These are phyloP conservation scores for Cydia splendana DNA, from an alignment of 1,140 invertebrate genomes.

Conservation along the genomic window DNA sequence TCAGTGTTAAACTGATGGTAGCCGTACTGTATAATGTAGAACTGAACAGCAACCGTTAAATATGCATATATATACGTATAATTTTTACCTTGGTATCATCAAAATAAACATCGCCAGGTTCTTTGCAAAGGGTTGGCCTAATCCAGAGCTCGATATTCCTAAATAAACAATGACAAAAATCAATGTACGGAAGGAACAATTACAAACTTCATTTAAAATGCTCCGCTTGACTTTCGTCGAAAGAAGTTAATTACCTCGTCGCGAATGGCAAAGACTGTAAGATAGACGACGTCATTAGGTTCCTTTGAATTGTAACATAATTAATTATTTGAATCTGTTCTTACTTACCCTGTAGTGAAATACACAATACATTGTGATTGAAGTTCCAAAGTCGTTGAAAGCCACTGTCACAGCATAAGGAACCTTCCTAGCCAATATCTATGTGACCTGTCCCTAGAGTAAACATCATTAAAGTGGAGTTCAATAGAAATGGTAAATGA, in stretches of 20 bases:
- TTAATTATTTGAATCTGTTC: conserved; percentile 48
- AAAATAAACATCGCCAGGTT: neutral
- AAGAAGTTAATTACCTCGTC: conserved; percentile 66
- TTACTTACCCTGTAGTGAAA: neutral
- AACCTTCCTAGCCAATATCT: too few species aligned
- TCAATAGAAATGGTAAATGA: too few species aligned
- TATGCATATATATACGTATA: too few species aligned
- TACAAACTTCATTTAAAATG: conserved; percentile 59
- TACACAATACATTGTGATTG: too few species aligned
- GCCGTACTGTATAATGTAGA: too few species aligned
- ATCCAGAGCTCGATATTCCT: conserved; percentile 12
- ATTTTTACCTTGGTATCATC: too few species aligned
- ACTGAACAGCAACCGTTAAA: too few species aligned
- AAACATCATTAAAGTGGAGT: too few species aligned
- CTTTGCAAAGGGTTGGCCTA: neutral
- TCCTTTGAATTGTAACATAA: conserved; percentile 62
- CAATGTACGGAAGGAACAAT: conserved; percentile 38
- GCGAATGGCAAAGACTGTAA: conserved; percentile 52
- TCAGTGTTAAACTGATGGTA: too few species aligned
- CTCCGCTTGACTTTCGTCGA: conserved; percentile 49
- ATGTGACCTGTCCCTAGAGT: too few species aligned
- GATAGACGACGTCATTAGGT: conserved; percentile 50
- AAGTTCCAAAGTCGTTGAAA: too few species aligned
- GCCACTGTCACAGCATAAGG: too few species aligned
- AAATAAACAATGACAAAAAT: conserved; percentile 6